Evolutionary conservation across 2,888 invertebrate species (phyloP).

Genomic region (Epiblema foenella): DNA sequence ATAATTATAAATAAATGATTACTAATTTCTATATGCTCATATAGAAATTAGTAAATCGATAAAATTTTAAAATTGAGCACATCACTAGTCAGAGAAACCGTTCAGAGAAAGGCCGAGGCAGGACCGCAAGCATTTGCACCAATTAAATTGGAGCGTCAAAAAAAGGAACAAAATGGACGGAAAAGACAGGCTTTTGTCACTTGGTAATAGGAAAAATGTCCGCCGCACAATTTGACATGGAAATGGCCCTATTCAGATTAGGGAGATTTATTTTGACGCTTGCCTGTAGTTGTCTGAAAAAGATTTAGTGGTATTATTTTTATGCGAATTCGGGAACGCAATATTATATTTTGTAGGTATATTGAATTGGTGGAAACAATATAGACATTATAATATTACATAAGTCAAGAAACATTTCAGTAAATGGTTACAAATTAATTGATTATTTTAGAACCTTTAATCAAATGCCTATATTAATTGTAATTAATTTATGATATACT

Average conservation of each 20-base stretch:
- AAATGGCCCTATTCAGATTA: constrained; percentile 39
- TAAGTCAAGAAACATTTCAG: too few relatives aligned
- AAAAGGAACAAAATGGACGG: constrained; percentile 41
- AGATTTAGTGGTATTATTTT: constrained; percentile 25
- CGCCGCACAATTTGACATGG: constrained; percentile 44
- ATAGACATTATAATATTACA: too few relatives aligned
- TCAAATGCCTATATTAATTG: too few relatives aligned
- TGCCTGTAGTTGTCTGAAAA: constrained; percentile 4
- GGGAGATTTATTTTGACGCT: constrained; percentile 37
- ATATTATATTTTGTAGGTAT: too few relatives aligned
- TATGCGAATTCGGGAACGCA: neutral
- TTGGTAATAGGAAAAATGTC: constrained; percentile 45
- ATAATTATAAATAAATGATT: too few relatives aligned
- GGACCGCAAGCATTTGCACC: constrained; percentile 44
- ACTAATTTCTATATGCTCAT: too few relatives aligned
- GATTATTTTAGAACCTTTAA: too few relatives aligned
- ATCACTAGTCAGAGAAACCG: constrained; percentile 36
- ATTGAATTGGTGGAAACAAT: too few relatives aligned
- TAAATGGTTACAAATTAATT: too few relatives aligned
- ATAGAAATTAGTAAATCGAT: neutral
- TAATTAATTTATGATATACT: too few relatives aligned
- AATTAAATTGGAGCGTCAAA: constrained; percentile 46
- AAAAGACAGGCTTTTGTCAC: constrained; percentile 43
- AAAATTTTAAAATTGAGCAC: neutral
- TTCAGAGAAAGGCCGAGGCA: constrained; percentile 35